Evolutionary conservation across 2,888 invertebrate genomes (phyloP).

Genomic region (Phalangium opilio): DNA sequence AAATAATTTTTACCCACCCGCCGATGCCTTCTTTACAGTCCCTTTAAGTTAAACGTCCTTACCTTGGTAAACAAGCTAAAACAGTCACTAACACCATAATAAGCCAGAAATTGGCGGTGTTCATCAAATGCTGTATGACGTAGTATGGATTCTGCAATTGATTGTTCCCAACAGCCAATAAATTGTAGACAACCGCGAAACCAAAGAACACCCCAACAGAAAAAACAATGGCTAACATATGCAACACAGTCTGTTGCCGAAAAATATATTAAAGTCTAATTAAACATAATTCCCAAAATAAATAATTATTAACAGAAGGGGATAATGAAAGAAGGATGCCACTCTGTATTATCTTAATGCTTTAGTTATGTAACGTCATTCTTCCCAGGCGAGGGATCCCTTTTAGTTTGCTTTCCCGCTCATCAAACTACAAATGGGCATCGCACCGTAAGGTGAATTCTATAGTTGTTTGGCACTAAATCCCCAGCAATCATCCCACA

Average conservation of each 20-base stretch:
- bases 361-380: slow-evolving; percentile 1
- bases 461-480: too few relatives aligned
- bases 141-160: slow-evolving; percentile 72
- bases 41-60: slow-evolving; percentile 21
- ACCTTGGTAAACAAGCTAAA: slow-evolving; percentile 69
- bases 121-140: slow-evolving; percentile 63
- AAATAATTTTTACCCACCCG: too few relatives aligned
- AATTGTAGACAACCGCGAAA: slow-evolving; percentile 70
- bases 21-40: too few relatives aligned
- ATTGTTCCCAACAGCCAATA: slow-evolving; percentile 61
- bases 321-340: too few relatives aligned
- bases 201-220: slow-evolving; percentile 67
- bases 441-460: too few relatives aligned
- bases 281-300: too few relatives aligned
- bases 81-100: slow-evolving; percentile 58
- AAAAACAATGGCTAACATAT: slow-evolving; percentile 54
- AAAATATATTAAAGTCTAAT: slow-evolving; percentile 25
- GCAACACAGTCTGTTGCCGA: slow-evolving; percentile 58
- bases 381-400: neutral
- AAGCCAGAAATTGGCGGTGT: slow-evolving; percentile 63
- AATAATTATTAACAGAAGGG: too few relatives aligned
- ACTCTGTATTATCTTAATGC: too few relatives aligned
- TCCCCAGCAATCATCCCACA: too few relatives aligned
- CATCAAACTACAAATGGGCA: too few relatives aligned
- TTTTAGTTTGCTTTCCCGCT: too few relatives aligned